Evolutionary conservation across 2,888 invertebrate genomes (phyloP).

Genomic region (Brachyptera risi): DNA sequence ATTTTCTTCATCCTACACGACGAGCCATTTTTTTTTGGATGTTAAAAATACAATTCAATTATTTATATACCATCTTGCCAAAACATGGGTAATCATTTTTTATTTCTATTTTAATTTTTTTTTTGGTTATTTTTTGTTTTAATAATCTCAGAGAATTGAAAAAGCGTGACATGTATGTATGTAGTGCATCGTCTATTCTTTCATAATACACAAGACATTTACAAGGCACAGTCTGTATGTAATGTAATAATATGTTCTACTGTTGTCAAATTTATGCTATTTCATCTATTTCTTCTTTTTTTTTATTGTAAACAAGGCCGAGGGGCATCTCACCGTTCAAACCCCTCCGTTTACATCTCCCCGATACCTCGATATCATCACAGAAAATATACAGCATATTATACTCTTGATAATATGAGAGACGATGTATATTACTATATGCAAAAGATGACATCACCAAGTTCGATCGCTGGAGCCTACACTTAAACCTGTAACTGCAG

Average conservation of each 20-base stretch:
- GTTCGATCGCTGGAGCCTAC: background rate
- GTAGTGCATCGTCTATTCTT: conserved; percentile 10
- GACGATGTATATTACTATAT: background rate
- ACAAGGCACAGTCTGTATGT: conserved; percentile 33
- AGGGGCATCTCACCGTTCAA: conserved; percentile 28
- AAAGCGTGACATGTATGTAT: conserved; percentile 12
- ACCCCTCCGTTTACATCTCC: conserved; percentile 6
- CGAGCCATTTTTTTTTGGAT: too few species aligned
- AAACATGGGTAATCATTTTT: background rate
- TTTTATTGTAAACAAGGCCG: conserved; percentile 11
- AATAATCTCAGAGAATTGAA: background rate
- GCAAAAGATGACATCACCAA: conserved; percentile 25
- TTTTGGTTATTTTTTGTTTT: background rate
- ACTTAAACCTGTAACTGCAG: background rate
- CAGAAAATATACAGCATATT: conserved; percentile 28
- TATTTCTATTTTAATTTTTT: background rate
- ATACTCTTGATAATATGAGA: conserved; percentile 2
- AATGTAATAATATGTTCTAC: conserved; percentile 15
- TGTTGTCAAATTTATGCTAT: conserved; percentile 25
- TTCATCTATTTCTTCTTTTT: background rate
- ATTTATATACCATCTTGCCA: background rate
- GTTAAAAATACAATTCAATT: background rate
- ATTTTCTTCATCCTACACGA: too few species aligned
- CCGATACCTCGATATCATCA: conserved; percentile 27
- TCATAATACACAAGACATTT: conserved; percentile 28